Evolutionary conservation across 2,797 vertebrate genomes (phyloP).

Genomic region (Poecilia gillii): DNA sequence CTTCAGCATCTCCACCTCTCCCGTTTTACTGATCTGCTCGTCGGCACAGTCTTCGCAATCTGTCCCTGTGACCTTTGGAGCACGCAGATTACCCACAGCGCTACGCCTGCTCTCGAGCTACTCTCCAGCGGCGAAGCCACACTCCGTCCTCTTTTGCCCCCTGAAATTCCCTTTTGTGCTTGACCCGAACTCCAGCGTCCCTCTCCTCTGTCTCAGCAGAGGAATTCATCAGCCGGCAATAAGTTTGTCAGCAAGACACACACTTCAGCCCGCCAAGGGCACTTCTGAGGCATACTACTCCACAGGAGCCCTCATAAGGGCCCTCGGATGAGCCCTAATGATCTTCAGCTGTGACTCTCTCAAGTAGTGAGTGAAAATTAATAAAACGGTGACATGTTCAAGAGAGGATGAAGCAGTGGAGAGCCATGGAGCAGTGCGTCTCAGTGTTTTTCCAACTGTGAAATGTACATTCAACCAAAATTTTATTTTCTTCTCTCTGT

Average conservation of each 20-base stretch:
- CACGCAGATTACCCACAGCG: slow-evolving; percentile 35
- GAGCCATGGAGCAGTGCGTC: slow-evolving; percentile 51
- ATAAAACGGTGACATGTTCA: slow-evolving; percentile 59
- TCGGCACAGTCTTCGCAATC: slow-evolving; percentile 26
- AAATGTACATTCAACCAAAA: slow-evolving; percentile 63
- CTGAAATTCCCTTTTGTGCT: slow-evolving; percentile 47
- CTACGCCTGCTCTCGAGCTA: slow-evolving; percentile 33
- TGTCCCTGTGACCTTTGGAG: slow-evolving; percentile 54
- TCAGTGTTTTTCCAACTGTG: slow-evolving; percentile 63
- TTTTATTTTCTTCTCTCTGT: slow-evolving; percentile 42
- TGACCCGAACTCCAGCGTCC: slow-evolving; percentile 34
- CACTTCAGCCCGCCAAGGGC: slow-evolving; percentile 72
- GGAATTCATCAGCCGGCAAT: slow-evolving; percentile 70
- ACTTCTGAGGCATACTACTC: slow-evolving; percentile 71
- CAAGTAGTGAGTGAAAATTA: slow-evolving; percentile 68
- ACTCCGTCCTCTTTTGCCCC: slow-evolving; percentile 47
- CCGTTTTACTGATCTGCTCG: slow-evolving; percentile 21
- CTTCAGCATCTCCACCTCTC: slow-evolving; percentile 34
- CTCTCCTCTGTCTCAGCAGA: slow-evolving; percentile 54
- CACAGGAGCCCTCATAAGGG: slow-evolving; percentile 71
- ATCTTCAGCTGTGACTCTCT: slow-evolving; percentile 75
- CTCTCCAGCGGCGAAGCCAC: slow-evolving; percentile 36
- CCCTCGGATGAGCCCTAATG: slow-evolving; percentile 75
- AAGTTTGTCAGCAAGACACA: slow-evolving; percentile 69
- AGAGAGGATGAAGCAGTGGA: slow-evolving; percentile 51